phyloP scores from a whole-genome alignment of 2,888 invertebrate species.

The Cataglyphis rosenhaueri region DNA sequence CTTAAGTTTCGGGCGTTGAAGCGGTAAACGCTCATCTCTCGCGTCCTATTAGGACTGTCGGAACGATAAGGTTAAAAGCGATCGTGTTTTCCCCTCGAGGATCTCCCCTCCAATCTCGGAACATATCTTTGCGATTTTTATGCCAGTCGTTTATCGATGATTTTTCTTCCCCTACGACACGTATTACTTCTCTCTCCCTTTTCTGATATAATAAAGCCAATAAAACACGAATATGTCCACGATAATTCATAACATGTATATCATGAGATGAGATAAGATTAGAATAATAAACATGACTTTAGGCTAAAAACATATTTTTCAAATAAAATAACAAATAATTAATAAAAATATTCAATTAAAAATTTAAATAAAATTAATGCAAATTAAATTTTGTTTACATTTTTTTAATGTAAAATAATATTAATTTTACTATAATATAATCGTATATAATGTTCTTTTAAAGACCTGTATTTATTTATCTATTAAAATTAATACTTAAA shows the following conservation, averaged over 20 bases:
- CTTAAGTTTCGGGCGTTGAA: constrained; percentile 50
- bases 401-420: not conserved
- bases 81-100: constrained; percentile 60
- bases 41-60: constrained; percentile 66
- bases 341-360: not conserved
- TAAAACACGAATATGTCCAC: constrained; percentile 20
- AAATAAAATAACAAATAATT: constrained; percentile 3
- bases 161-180: constrained; percentile 33
- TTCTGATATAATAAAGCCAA: not conserved
- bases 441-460: not conserved
- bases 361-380: constrained; percentile 13
- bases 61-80: constrained; percentile 72
- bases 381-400: not conserved
- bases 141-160: constrained; percentile 53
- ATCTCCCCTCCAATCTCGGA: constrained; percentile 49
- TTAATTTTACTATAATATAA: not conserved
- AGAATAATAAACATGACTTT: not conserved
- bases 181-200: not conserved
- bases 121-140: constrained; percentile 66
- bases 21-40: constrained; percentile 60
- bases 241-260: not conserved
- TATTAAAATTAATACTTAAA: not conserved
- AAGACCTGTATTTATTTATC: not conserved
- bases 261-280: constrained; percentile 12
- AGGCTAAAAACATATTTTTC: not conserved